Conservation (phyloP, 2,113 vertebrate species). For the Albula goreensis region DNA sequence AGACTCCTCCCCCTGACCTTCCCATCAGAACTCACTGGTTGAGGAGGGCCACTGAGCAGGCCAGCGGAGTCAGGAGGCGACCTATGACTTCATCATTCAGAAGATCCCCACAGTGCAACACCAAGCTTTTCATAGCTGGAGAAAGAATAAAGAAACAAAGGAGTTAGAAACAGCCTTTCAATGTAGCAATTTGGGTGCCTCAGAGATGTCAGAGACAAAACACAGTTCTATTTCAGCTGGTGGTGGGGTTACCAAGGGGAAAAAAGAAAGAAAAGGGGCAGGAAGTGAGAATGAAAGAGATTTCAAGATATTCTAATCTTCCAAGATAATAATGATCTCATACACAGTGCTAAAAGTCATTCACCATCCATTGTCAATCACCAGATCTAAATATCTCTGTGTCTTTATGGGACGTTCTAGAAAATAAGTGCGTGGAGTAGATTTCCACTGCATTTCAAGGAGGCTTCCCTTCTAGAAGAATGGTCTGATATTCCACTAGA, state of each 20-base stretch:
- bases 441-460: too few species aligned
- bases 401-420: too few species aligned
- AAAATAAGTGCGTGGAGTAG: too few species aligned
- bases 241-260: background rate
- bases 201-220: background rate
- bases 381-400: too few species aligned
- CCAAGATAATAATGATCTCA: too few species aligned
- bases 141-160: constrained; percentile 37
- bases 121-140: constrained; percentile 84
- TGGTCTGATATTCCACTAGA: too few species aligned
- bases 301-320: too few species aligned
- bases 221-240: background rate
- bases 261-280: background rate
- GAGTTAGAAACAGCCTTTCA: too few species aligned
- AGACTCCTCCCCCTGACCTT: background rate
- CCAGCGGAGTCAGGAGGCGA: constrained; percentile 79
- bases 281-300: background rate
- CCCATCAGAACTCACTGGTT: constrained; percentile 75
- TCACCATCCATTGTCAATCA: too few species aligned
- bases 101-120: constrained; percentile 81
- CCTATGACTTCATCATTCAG: constrained; percentile 82
- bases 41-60: constrained; percentile 81
- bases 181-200: too few species aligned
- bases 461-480: too few species aligned
- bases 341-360: too few species aligned